Evolutionary conservation across 2,113 vertebrate species (phyloP), one percentile per base, ranked within the genome.

Genomic region (Lophius piscatorius): DNA sequence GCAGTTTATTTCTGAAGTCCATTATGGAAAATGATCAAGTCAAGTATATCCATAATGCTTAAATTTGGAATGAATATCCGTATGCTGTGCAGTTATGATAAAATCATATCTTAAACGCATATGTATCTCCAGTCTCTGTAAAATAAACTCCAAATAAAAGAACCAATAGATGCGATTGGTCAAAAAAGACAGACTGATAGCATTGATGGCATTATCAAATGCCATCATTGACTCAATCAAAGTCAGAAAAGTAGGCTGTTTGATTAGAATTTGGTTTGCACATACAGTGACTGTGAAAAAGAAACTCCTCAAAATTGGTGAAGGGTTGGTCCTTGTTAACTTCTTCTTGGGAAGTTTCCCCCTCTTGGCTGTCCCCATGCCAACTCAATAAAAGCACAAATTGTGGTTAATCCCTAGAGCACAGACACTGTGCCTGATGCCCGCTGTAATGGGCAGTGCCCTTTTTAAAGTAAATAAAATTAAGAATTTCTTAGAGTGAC

Each of bases 21-120:
- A 54, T 74, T 71, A 80, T 78, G 74, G 84, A 80, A 84, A 88
- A 87, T 78, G 24, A 82, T 82, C 64, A 87, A 78, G 78, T 84
- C 75, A 83, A 74, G 56, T 75, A 72, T 79, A 76, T 86, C 81
- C 81, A 81, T 38, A 71, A 78, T 54, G 47, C 35, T 86, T 63
- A 62, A 85, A 74, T 81, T 45, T 77, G 67, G 60, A 54, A 66
- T 39, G 33, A n/a, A n/a, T n/a, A n/a, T n/a, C n/a, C n/a, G n/a
- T n/a, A n/a, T n/a, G n/a, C n/a, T n/a, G n/a, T n/a, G n/a, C n/a
- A n/a, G n/a, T n/a, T n/a, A n/a, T 55, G 57, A 66, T 62, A 48
- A 35, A 44, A 76, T 74, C 45, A 71, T 74, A 68, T 76, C 63
- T 73, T 46, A 79, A 79, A 67, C 39, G 59, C 34, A n/a, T n/a